Evolutionary conservation across 2,113 vertebrate genomes (phyloP), one percentile per base, ranked within the genome.

Genomic region (Tetrax tetrax): DNA sequence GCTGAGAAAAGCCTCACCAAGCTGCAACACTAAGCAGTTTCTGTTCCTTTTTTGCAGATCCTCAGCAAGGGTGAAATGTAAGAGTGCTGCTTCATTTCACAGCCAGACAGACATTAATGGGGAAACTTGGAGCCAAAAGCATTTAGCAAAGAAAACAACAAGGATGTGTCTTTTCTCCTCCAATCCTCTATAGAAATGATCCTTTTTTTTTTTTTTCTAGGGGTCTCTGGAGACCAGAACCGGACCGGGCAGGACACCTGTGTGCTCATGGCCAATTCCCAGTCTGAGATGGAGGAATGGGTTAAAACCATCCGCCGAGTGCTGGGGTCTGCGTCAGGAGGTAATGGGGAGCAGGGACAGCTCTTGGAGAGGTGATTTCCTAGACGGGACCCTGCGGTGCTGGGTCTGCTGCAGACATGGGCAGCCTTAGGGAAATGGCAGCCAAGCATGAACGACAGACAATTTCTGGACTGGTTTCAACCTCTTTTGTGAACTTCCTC

Each of bases 201-300:
- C 23, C 41, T 10, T 28, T 17, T 50, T 76, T 18, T 74, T 91
- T n/a, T 74, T 22, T 96, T 89, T 65, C 23, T 97, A 99, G 99
- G 97, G 16, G 19, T 76, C 28, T 97, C 89, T 3, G 98, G 97
- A 47, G 99, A 99, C 63, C 98, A 98, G 88, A 98, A 87, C 93
- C 97, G 98, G 31, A 35, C 87, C 1, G 97, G 96, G 65, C 97
- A 97, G 90, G 99, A 99, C 78, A 92, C 98, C 8, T 98, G 97
- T 0, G 97, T 99, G 79, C 98, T 99, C 90, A 99, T 99, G 99
- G 99, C 99, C 23, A 98, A 91, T 87, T 99, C 99, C n/a, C 99
- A 99, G 95, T 95, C 97, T 0, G 99, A 99, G 95, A 98, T 99
- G 99, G 99, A 99, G 33, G 99, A 99, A 50, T 99, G 99, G 99